Conservation (phyloP, 2,888 invertebrate species). For the Camponotus fellah region DNA sequence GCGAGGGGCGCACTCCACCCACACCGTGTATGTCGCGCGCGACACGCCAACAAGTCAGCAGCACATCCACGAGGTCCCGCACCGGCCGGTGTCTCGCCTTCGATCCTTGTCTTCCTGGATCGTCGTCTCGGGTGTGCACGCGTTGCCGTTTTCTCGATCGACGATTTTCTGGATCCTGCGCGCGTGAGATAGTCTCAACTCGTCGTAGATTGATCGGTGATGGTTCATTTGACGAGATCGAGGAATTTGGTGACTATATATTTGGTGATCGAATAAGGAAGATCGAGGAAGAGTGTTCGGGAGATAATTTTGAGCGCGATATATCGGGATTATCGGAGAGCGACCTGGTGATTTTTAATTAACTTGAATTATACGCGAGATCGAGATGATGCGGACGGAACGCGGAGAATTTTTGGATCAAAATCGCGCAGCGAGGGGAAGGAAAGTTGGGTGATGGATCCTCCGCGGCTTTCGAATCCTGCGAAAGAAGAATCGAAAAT, state of each 20-base stretch:
- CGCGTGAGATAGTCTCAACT: background rate
- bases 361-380: background rate
- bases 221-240: background rate
- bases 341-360: background rate
- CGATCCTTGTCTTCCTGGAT: background rate
- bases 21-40: constrained; percentile 44
- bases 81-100: constrained; percentile 63
- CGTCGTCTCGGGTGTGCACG: background rate
- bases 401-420: background rate
- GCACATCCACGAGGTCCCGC: constrained; percentile 70
- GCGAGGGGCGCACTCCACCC: constrained; percentile 67
- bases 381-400: background rate
- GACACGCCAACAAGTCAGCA: constrained; percentile 63
- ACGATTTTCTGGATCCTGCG: background rate
- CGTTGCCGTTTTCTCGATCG: constrained; percentile 11
- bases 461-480: background rate
- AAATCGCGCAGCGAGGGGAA: background rate
- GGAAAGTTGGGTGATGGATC: background rate
- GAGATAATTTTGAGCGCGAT: background rate
- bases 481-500: background rate
- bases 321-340: background rate
- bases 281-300: background rate
- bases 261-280: background rate
- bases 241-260: background rate
- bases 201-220: background rate